Conservation (phyloP, 37 sponge, comb jelly and placozoan species). For the Hexactinellida sp. region DNA sequence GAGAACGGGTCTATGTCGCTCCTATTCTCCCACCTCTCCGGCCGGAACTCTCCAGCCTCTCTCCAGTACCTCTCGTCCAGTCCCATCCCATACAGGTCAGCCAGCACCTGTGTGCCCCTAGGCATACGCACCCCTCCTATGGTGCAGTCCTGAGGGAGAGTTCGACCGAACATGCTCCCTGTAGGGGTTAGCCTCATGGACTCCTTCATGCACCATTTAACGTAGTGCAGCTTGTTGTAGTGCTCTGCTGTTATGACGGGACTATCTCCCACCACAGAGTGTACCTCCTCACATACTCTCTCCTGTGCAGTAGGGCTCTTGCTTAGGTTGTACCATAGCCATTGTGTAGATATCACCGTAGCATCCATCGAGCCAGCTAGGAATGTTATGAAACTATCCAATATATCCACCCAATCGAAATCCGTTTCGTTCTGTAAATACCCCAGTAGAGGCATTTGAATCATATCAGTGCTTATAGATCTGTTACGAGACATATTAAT, state of each 20-base stretch:
- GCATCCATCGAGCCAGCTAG: not conserved
- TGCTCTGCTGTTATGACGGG: not conserved
- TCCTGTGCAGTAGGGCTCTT: not conserved
- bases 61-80: not conserved
- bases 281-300: not conserved
- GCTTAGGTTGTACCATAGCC: not conserved
- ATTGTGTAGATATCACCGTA: not conserved
- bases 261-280: not conserved
- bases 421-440: not conserved
- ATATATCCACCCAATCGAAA: not conserved
- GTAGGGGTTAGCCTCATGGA: not conserved
- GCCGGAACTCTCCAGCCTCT: not conserved
- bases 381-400: not conserved
- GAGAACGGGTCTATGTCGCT: slow-evolving; percentile 14
- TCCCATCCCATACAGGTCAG: slow-evolving; percentile 13
- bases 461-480: not conserved
- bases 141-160: not conserved
- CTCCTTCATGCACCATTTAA: not conserved
- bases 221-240: not conserved
- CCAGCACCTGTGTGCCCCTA: not conserved
- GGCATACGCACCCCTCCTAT: not conserved
- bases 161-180: not conserved
- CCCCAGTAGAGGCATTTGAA: not conserved
- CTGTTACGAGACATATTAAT: not conserved
- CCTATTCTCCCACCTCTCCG: slow-evolving; percentile 14